Evolutionary conservation across 2,113 vertebrate genomes (phyloP), one percentile per base, ranked within the genome.

Genomic region (Bambusicola thoracicus): DNA sequence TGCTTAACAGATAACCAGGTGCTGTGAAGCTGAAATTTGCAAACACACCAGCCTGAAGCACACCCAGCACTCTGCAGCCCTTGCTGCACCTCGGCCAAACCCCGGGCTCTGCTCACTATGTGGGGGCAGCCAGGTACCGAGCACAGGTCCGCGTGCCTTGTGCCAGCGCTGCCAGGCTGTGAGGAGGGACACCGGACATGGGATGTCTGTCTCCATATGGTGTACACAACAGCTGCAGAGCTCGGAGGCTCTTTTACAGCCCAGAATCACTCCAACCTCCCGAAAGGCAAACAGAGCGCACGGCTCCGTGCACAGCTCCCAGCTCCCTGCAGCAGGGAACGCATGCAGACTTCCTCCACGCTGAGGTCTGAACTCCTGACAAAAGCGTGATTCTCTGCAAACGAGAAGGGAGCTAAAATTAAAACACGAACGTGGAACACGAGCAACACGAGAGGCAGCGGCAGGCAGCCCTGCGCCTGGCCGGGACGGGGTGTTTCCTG

Each of bases 61-160:
- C 78, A 17, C 34, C 80, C 75, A 4, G 53, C 40, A 6, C 36
- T 6, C 30, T 49, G 32, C 43, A n/a, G 55, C 27, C 65, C 48
- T 55, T 0, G 0, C 22, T 3, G 1, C 79, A 15, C 38, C 10
- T 5, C 1, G 1, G 11, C 62, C 8, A 8, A 30, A 15, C 2
- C 58, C 46, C 0, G 0, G 21, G 56, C 76, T 76, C 86, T 12
- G 56, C 2, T 2, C 7, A 2, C 85, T 2, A 7, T 34, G 25
- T 7, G 0, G 30, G 55, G n/a, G 22, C 3, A 0, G 51, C 34
- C 1, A 0, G 46, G 10, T 36, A 40, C 46, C 4, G 6, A 49
- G 34, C 46, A 29, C 34, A 7, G 56, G 20, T 58, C 56, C 56
- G 19, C 22, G 32, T 22, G 32, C 55, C 53, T 30, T 17, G 29